Evolutionary conservation across 2,113 vertebrate species (phyloP), one percentile per base, ranked within the genome.

Genomic region (Gorilla gorilla): DNA sequence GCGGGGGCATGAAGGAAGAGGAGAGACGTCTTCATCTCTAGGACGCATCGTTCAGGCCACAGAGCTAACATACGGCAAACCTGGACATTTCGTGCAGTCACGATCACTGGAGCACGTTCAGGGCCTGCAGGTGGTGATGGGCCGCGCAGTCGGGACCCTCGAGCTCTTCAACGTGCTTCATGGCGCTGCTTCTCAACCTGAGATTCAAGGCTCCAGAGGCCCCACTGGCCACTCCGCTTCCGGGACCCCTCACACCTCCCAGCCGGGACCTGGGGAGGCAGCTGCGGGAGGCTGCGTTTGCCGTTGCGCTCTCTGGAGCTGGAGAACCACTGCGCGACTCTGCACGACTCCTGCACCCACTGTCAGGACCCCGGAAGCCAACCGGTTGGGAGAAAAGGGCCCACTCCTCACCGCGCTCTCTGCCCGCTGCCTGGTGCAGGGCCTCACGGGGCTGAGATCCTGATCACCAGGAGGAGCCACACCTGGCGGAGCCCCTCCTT

Each of bases 341-440:
- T 4, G 2, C 20, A 8, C 25, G 5, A 13, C 12, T 5, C 2
- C 5, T 1, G 1, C 5, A 22, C 30, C 8, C 18, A 20, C 48
- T 18, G 2, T 45, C 8, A 1, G 0, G 40, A 2, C n/a, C 40
- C 22, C 27, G 1, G 1, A 2, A 2, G 23, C 35, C 8, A 20
- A 0, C 23, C 18, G 52, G 18, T 38, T 20, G 18, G 27, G 10
- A 48, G 11, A 1, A 27, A 27, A 38, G 86, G 5, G 25, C 30
- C 9, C 0, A 0, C 2, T 11, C 35, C 25, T 64, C 23, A 12
- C 38, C 3, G 1, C 12, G 12, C 8, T 0, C 40, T 22, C 35
- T 43, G 50, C 1, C 3, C 3, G 1, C 1, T 3, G 22, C 79
- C 68, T 6, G 20, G 43, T 9, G 5, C 7, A 4, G 4, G 23